Percentiles rank a stretch among this genome's conserved stretches.
These are phyloP conservation scores for Eublepharis macularius DNA, from an alignment of 2,113 vertebrate species.

Conservation along the genomic window DNA sequence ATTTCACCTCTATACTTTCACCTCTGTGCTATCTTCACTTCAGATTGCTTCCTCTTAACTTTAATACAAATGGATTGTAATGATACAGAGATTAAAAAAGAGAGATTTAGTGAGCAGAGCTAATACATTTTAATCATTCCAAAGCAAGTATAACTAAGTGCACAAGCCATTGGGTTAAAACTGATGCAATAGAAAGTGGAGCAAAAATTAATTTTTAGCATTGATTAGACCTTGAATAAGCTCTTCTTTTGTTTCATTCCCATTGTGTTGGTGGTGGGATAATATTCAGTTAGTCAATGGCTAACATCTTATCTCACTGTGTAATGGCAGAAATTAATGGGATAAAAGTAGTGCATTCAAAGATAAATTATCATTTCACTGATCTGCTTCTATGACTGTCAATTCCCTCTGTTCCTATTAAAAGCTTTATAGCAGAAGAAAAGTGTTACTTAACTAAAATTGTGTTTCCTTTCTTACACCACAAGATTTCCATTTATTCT, in stretches of 20 bases:
- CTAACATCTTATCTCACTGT: slow-evolving; percentile 72
- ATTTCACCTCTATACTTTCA: not conserved
- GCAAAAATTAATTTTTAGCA: slow-evolving; percentile 67
- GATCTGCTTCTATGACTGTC: slow-evolving; percentile 74
- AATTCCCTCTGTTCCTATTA: slow-evolving; percentile 74
- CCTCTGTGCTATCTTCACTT: not conserved
- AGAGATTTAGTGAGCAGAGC: not conserved
- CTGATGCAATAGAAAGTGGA: slow-evolving; percentile 49
- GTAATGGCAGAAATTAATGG: slow-evolving; percentile 78
- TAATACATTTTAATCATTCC: slow-evolving; percentile 46
- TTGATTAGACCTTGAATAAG: slow-evolving; percentile 54
- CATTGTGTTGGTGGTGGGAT: slow-evolving; percentile 43
- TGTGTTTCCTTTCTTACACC: slow-evolving; percentile 76
- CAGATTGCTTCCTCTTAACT: not conserved
- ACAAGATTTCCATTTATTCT: slow-evolving; percentile 78
- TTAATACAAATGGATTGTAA: slow-evolving; percentile 31
- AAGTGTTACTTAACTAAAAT: slow-evolving; percentile 77
- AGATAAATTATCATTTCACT: slow-evolving; percentile 80
- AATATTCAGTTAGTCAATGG: slow-evolving; percentile 73
- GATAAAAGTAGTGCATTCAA: slow-evolving; percentile 78
- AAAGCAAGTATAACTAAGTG: slow-evolving; percentile 55
- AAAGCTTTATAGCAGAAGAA: slow-evolving; percentile 73
- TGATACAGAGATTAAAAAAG: slow-evolving; percentile 30
- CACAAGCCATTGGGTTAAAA: slow-evolving; percentile 55
- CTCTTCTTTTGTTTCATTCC: slow-evolving; percentile 66